A percentile compares a stretch with the other conserved stretches of the same genome.
These are phyloP conservation scores for Heliconius charithonia DNA, from an alignment of 2,888 invertebrate species.

Conservation along the genomic window DNA sequence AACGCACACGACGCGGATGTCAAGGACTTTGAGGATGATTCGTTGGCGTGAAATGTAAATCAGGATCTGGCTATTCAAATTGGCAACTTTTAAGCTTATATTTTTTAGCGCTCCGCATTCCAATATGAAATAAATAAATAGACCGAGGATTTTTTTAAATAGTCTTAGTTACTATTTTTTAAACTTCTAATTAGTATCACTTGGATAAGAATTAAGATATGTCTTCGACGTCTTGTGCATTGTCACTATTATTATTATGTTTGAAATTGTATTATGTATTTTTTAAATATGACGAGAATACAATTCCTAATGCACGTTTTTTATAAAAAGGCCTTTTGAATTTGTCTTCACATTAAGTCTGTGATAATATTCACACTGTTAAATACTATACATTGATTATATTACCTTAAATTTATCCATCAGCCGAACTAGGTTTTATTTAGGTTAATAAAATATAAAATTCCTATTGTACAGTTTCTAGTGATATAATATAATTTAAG, in stretches of 20 bases:
- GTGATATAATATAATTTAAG: conserved; percentile 39
- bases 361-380: conserved; percentile 61
- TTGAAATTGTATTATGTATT: conserved; percentile 1
- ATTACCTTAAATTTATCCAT: conserved; percentile 29
- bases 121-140: neutral
- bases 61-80: neutral
- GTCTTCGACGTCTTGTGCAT: conserved; percentile 8
- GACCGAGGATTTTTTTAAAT: neutral
- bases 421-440: conserved; percentile 18
- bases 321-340: conserved; percentile 35
- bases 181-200: neutral
- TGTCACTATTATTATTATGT: conserved; percentile 20
- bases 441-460: conserved; percentile 37
- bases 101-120: neutral
- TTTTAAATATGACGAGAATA: conserved; percentile 29
- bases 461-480: conserved; percentile 44
- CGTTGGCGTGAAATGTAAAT: conserved; percentile 55
- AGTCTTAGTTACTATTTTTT: neutral
- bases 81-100: neutral
- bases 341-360: conserved; percentile 52
- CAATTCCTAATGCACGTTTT: conserved; percentile 24
- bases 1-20: conserved; percentile 59
- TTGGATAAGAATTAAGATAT: neutral
- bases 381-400: conserved; percentile 31
- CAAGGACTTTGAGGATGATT: conserved; percentile 68